Conservation (phyloP, 2,888 invertebrate species). For the Perizoma affinitatum region DNA sequence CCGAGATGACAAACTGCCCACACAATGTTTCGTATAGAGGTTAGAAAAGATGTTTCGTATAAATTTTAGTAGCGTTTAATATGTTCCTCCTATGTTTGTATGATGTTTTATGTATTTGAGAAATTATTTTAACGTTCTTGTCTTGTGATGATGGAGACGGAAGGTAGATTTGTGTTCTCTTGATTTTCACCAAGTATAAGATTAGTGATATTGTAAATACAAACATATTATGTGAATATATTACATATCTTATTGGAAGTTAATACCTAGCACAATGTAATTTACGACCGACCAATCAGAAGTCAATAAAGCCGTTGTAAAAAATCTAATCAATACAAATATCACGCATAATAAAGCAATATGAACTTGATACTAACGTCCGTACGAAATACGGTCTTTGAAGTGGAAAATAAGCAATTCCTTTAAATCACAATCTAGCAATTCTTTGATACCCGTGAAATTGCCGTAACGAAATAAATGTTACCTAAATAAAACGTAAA, state of each 20-base stretch:
- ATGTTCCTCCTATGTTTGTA: no score
- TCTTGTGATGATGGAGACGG: no score
- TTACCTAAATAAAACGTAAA: slow-evolving; percentile 81
- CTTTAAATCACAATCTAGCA: slow-evolving; percentile 83
- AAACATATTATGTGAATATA: no score
- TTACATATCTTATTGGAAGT: background rate
- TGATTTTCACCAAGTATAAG: no score
- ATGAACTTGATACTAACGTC: slow-evolving; percentile 62
- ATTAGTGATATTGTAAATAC: no score
- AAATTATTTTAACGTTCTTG: no score
- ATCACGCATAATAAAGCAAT: slow-evolving; percentile 78
- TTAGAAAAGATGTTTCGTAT: no score
- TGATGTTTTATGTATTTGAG: no score
- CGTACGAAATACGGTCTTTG: slow-evolving; percentile 59
- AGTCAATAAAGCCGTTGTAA: slow-evolving; percentile 53
- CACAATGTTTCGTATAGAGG: no score
- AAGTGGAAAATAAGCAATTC: slow-evolving; percentile 83
- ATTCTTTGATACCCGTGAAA: slow-evolving; percentile 84
- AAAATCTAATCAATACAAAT: slow-evolving; percentile 60
- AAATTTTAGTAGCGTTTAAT: no score
- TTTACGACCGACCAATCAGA: slow-evolving; percentile 49
- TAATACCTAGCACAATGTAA: slow-evolving; percentile 43
- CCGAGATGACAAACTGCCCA: no score
- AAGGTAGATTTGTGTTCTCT: no score
- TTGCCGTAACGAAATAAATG: slow-evolving; percentile 84